A percentile compares a stretch with the other conserved stretches of the same genome.
phyloP scores from a whole-genome alignment of 2,113 vertebrate genomes.

The Tor tambroides region DNA sequence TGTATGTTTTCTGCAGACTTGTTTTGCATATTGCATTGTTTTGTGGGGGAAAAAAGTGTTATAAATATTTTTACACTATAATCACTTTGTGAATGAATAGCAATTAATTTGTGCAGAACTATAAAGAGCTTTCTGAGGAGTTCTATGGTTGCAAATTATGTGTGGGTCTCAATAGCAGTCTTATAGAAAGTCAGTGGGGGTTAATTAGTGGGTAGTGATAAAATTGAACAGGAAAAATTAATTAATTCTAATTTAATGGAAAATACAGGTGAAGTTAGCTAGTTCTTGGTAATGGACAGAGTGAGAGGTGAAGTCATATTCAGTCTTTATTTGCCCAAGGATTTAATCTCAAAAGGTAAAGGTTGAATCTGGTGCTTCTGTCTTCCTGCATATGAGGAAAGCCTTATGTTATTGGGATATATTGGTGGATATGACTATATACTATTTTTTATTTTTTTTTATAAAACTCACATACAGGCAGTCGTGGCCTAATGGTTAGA shows the following conservation, averaged over 20 bases:
- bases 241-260: not conserved
- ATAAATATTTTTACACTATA: no score
- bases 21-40: not conserved
- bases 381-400: not conserved
- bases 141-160: not conserved
- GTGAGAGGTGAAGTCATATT: not conserved
- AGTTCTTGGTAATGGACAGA: not conserved
- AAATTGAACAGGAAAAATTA: not conserved
- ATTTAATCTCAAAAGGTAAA: not conserved
- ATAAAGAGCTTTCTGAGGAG: not conserved
- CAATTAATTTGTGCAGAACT: not conserved
- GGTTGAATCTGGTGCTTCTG: not conserved
- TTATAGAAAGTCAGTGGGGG: not conserved
- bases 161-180: not conserved
- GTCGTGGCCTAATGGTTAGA: no score
- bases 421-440: not conserved
- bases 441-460: no score
- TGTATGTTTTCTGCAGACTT: not conserved
- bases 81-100: no score
- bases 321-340: not conserved
- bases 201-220: not conserved
- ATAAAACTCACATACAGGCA: no score
- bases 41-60: no score
- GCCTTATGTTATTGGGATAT: not conserved
- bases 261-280: no score